A percentile compares a stretch with the other conserved stretches of the same genome.
These are phyloP conservation scores for Dicycla oo DNA, from an alignment of 2,888 invertebrate genomes.

Conservation along the genomic window DNA sequence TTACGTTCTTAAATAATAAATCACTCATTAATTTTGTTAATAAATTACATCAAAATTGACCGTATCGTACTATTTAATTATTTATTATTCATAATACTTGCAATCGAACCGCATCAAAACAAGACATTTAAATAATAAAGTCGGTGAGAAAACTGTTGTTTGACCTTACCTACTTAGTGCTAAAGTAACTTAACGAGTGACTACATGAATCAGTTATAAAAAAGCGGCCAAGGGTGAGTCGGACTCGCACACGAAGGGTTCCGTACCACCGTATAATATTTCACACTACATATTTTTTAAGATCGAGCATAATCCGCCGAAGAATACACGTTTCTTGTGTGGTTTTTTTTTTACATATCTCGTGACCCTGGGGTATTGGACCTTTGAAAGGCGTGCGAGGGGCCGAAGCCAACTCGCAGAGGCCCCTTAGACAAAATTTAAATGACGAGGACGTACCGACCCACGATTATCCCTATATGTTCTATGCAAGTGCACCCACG, in stretches of 20 bases:
- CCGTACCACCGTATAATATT: not conserved
- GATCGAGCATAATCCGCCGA: too few species aligned
- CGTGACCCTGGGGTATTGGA: too few species aligned
- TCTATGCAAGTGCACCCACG: too few species aligned
- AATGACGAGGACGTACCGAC: too few species aligned
- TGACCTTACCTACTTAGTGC: slow-evolving; percentile 61
- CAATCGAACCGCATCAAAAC: slow-evolving; percentile 61
- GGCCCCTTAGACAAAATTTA: too few species aligned
- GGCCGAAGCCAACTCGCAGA: too few species aligned
- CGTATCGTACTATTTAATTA: slow-evolving; percentile 35
- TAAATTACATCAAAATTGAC: slow-evolving; percentile 37
- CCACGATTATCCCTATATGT: too few species aligned
- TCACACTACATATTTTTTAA: not conserved
- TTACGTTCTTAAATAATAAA: slow-evolving; percentile 26
- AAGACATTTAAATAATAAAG: slow-evolving; percentile 56
- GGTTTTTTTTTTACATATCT: too few species aligned
- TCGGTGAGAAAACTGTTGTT: slow-evolving; percentile 55
- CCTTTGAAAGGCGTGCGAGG: too few species aligned
- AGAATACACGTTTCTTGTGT: too few species aligned
- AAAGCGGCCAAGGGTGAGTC: slow-evolving; percentile 10
- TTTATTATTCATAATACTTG: slow-evolving; percentile 62
- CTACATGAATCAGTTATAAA: slow-evolving; percentile 32
- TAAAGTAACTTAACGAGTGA: slow-evolving; percentile 8
- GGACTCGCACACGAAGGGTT: not conserved
- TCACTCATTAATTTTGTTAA: slow-evolving; percentile 14